Evolutionary conservation across 2,888 invertebrate genomes (phyloP).

Genomic region (Dryadula phaetusa): DNA sequence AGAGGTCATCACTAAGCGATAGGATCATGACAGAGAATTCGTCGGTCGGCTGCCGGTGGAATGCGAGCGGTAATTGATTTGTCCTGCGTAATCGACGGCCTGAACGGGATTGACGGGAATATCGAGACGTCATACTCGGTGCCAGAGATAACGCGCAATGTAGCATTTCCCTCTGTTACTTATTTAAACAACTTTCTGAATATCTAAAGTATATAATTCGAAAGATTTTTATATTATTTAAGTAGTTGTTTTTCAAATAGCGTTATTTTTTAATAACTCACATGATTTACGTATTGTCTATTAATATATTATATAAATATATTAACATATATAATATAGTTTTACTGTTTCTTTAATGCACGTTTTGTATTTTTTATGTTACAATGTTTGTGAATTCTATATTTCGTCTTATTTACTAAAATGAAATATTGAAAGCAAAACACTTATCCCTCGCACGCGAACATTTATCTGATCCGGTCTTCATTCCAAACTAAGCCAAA

Average conservation of each 20-base stretch:
- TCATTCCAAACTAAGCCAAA: constrained; percentile 64
- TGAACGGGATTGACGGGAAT: constrained; percentile 74
- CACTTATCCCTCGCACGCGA: constrained; percentile 67
- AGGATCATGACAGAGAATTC: constrained; percentile 81
- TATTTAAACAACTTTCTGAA: constrained; percentile 11
- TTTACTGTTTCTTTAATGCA: background rate
- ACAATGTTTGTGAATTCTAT: background rate
- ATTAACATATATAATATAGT: too few relatives aligned
- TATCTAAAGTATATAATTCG: background rate
- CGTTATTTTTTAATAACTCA: background rate
- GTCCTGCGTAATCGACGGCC: constrained; percentile 79
- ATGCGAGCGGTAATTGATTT: constrained; percentile 82
- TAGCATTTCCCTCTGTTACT: constrained; percentile 33
- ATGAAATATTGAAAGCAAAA: constrained; percentile 33
- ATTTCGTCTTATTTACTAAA: constrained; percentile 9
- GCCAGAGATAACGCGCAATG: constrained; percentile 41
- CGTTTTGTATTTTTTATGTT: constrained; percentile 17
- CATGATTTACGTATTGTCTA: constrained; percentile 13
- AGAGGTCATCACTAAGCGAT: constrained; percentile 73
- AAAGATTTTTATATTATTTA: background rate
- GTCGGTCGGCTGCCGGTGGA: constrained; percentile 74
- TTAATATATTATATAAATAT: constrained; percentile 23
- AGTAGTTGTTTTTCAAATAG: background rate
- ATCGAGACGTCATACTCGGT: constrained; percentile 65
- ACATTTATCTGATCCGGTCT: constrained; percentile 51